Evolutionary conservation across 1,140 invertebrate genomes (phyloP), one percentile per base, ranked within the genome.

Genomic region (Diuraphis noxia): DNA sequence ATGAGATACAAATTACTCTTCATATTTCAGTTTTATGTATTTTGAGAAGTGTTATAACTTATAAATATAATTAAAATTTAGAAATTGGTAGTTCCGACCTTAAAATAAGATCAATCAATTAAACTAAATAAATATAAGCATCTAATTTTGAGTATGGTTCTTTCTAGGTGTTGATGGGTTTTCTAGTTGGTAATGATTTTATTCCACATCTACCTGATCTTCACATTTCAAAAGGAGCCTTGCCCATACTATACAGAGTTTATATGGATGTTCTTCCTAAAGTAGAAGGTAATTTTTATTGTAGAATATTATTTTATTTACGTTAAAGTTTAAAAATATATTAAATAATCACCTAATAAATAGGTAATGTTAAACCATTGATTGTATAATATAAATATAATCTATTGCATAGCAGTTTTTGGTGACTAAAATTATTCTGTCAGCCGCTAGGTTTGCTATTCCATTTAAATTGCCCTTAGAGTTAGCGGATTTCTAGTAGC

Each of bases 101-200:
- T 72, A 25, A 56, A 56, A 56, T 56, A 34, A 72, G 34, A 63
- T 17, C 0, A 63, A 17, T 63, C n/a, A 13, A 30, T 63, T n/a
- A n/a, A 72, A 21, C 30, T 72, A 72, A 17, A 72, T 17, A 79
- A n/a, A 23, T 79, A 10, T 79, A 23, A 10, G 23, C 38, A 81
- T 81, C 34, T 87, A 49, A 63, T 40, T n/a, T 63, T 63, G 23
- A 36, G 34, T 36, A n/a, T 5, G 13, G 4, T 72, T 72, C 8
- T 43, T 93, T 93, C 25, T 82, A 94, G 97, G 96, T 99, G 8
- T 94, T 99, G 17, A 98, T 99, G 97, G 97, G 98, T 3, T 99
- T 99, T 94, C 94, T 99, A 43, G 97, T 99, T 13, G 98, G 98
- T 81, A 99, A 99, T 94, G 98, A 99, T 94, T 99, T 99, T 94